Conservation (phyloP, 2,113 vertebrate genomes). For the Sinocyclocheilus anophthalmus region DNA sequence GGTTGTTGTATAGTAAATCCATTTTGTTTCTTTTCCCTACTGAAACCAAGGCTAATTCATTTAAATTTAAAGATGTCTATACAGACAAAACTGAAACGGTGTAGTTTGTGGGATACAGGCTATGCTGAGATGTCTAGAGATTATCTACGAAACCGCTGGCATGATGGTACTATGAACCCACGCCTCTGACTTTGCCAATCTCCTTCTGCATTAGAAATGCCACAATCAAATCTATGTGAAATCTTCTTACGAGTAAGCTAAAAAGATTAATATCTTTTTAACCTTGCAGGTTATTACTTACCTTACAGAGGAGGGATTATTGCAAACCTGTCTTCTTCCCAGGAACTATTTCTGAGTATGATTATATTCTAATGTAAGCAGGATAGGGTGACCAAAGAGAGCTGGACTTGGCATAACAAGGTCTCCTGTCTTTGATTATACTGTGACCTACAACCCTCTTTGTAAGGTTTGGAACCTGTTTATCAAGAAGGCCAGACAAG, state of each 20-base stretch:
- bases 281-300: conserved; percentile 57
- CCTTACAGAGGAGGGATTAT: conserved; percentile 58
- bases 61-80: conserved; percentile 22
- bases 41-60: conserved; percentile 25
- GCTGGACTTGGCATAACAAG: conserved; percentile 3
- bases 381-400: conserved; percentile 20
- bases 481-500: neutral
- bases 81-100: neutral
- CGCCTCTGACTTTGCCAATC: conserved; percentile 51
- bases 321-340: conserved; percentile 37
- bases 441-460: conserved; percentile 3
- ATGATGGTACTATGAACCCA: conserved; percentile 9
- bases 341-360: conserved; percentile 43
- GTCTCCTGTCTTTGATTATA: neutral
- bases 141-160: conserved; percentile 37
- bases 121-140: conserved; percentile 21
- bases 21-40: neutral
- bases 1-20: conserved; percentile 18
- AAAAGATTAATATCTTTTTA: conserved; percentile 63
- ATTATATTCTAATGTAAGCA: conserved; percentile 40
- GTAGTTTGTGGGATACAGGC: neutral
- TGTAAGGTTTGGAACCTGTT: neutral
- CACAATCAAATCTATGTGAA: conserved; percentile 61
- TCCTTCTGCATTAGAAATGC: conserved; percentile 58
- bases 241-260: conserved; percentile 59